These are phyloP conservation scores for Proisotoma minuta DNA, from an alignment of 2,888 invertebrate genomes.

Conservation along the genomic window DNA sequence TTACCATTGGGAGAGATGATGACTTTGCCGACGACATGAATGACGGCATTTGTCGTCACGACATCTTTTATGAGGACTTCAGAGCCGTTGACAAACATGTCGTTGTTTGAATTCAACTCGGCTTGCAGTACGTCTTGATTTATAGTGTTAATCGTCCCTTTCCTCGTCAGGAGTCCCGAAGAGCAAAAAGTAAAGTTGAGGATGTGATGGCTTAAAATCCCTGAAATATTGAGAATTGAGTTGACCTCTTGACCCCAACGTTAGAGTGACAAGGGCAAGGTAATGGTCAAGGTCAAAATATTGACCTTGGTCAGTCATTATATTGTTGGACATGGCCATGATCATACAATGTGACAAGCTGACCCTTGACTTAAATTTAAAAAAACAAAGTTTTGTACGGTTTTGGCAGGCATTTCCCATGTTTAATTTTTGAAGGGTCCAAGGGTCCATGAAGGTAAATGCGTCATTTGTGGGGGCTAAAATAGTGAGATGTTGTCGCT, in stretches of 20 bases:
- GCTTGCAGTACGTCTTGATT: conserved; percentile 55
- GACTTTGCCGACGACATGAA: conserved; percentile 65
- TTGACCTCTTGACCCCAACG: too few relatives aligned
- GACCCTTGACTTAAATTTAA: too few relatives aligned
- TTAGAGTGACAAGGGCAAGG: too few relatives aligned
- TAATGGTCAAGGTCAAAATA: too few relatives aligned
- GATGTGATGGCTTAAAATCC: conserved; percentile 64
- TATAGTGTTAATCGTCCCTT: conserved; percentile 56
- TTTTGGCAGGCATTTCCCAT: conserved; percentile 59
- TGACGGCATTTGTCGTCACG: conserved; percentile 68
- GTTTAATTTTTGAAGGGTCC: conserved; percentile 56
- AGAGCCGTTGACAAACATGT: conserved; percentile 57
- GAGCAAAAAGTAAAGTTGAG: conserved; percentile 65
- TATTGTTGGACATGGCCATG: too few relatives aligned
- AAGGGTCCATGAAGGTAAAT: conserved; percentile 57
- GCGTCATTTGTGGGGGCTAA: conserved; percentile 64
- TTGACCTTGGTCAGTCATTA: too few relatives aligned
- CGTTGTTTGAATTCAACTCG: conserved; percentile 55
- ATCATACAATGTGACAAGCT: too few relatives aligned
- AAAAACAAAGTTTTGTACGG: too few relatives aligned
- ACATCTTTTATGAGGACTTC: conserved; percentile 59
- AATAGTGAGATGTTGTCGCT: conserved; percentile 55
- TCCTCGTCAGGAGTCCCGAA: conserved; percentile 57
- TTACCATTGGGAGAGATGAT: conserved; percentile 62
- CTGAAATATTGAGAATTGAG: too few relatives aligned